Evolutionary conservation across 1,140 invertebrate genomes (phyloP).

Genomic region (Hydropsyche tenuis): DNA sequence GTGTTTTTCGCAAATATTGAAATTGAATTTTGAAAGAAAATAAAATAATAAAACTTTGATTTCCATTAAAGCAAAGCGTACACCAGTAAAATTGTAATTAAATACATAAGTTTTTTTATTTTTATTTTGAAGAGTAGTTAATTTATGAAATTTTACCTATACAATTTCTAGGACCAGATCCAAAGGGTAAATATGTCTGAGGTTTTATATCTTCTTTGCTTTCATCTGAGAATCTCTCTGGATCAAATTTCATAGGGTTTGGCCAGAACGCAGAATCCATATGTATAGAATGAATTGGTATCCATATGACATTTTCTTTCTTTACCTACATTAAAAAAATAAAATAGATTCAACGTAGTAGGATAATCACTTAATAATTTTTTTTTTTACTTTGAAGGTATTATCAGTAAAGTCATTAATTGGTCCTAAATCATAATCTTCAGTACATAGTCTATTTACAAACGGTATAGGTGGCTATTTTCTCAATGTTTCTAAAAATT

Average conservation of each 20-base stretch:
- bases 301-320: conserved; percentile 52
- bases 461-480: conserved; percentile 61
- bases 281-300: conserved; percentile 56
- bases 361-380: background rate
- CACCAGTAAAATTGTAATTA: conserved; percentile 28
- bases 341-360: too few relatives aligned
- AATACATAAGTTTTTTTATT: background rate
- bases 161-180: conserved; percentile 68
- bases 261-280: conserved; percentile 63
- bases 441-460: conserved; percentile 58
- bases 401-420: conserved; percentile 24
- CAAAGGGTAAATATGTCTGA: conserved; percentile 67
- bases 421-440: conserved; percentile 58
- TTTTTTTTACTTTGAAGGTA: conserved; percentile 26
- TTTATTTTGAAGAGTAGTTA: background rate
- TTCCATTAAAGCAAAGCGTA: conserved; percentile 61
- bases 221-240: conserved; percentile 65
- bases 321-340: conserved; percentile 43
- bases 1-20: conserved; percentile 42
- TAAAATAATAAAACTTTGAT: conserved; percentile 59
- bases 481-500: conserved; percentile 62
- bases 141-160: conserved; percentile 58
- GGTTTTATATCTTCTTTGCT: conserved; percentile 42
- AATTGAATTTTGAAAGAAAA: conserved; percentile 51
- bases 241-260: conserved; percentile 70